Conservation (phyloP, 2,113 vertebrate genomes). For the Paramisgurnus dabryanus region DNA sequence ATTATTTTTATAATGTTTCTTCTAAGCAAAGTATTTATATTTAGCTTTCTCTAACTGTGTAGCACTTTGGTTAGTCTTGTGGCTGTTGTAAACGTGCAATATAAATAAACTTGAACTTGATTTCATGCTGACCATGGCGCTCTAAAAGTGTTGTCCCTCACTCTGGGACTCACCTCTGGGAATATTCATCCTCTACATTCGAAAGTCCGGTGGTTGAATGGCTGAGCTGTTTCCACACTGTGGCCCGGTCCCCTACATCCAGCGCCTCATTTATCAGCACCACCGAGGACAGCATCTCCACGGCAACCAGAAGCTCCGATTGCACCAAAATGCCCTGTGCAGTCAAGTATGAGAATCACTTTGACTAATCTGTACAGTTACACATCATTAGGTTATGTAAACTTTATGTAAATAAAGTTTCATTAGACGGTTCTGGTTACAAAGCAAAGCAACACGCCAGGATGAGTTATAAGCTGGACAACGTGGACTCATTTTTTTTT, state of each 20-base stretch:
- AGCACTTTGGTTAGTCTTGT: too few species aligned
- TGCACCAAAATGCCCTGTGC: constrained; percentile 86
- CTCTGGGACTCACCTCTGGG: constrained; percentile 80
- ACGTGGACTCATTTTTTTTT: background rate
- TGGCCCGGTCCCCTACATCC: constrained; percentile 82
- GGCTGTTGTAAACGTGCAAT: too few species aligned
- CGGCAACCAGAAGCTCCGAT: constrained; percentile 88
- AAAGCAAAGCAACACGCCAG: background rate
- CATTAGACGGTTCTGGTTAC: background rate
- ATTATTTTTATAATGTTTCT: too few species aligned
- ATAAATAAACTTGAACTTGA: too few species aligned
- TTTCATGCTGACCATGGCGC: background rate
- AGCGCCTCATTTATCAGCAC: constrained; percentile 93
- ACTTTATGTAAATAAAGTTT: constrained; percentile 13
- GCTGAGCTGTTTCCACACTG: constrained; percentile 89
- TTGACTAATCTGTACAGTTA: background rate
- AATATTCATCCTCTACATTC: constrained; percentile 91
- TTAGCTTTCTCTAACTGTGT: too few species aligned
- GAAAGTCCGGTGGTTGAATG: constrained; percentile 90
- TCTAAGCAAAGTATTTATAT: too few species aligned
- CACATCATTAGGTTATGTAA: background rate
- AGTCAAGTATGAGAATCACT: constrained; percentile 23
- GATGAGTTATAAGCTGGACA: background rate
- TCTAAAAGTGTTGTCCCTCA: background rate
- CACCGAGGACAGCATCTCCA: constrained; percentile 97